These are phyloP conservation scores for Galaxea fascicularis DNA, from an alignment of 92 coral and sea anemone species.

Conservation along the genomic window DNA sequence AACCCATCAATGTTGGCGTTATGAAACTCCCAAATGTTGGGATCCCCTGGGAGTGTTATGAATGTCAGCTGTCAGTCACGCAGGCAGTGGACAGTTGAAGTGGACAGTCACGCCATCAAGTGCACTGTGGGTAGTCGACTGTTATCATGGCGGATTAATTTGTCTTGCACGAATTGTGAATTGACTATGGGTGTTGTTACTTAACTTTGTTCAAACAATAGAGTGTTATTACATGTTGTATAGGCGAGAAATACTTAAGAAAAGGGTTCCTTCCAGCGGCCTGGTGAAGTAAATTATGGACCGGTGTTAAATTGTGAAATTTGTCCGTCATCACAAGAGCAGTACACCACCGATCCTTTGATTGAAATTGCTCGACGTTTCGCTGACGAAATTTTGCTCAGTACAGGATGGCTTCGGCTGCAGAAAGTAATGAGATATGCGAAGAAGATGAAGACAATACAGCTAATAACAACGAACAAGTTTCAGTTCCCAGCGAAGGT, in stretches of 20 bases:
- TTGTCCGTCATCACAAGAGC: constrained; percentile 19
- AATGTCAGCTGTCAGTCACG: not conserved
- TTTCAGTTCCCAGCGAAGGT: constrained; percentile 17
- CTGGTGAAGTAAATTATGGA: not conserved
- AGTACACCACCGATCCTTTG: not conserved
- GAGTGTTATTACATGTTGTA: constrained; percentile 5
- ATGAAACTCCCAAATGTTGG: too few species aligned
- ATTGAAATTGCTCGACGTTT: not conserved
- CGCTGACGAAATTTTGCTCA: not conserved
- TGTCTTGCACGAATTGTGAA: not conserved
- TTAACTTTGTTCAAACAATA: constrained; percentile 10
- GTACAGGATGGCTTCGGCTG: constrained; percentile 48
- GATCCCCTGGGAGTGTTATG: too few species aligned
- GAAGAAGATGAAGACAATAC: constrained; percentile 43
- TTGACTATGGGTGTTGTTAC: not conserved
- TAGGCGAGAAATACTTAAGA: not conserved
- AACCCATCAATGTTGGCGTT: too few species aligned
- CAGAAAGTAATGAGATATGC: constrained; percentile 17
- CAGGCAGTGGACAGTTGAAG: not conserved
- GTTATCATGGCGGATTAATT: constrained; percentile 31
- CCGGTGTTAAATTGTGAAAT: not conserved
- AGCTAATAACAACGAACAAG: not conserved
- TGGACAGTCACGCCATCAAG: not conserved
- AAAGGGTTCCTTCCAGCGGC: not conserved
- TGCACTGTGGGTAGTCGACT: constrained; percentile 43